Evolutionary conservation across 1,140 invertebrate genomes (phyloP).

Genomic region (Drosophila nebulosa): DNA sequence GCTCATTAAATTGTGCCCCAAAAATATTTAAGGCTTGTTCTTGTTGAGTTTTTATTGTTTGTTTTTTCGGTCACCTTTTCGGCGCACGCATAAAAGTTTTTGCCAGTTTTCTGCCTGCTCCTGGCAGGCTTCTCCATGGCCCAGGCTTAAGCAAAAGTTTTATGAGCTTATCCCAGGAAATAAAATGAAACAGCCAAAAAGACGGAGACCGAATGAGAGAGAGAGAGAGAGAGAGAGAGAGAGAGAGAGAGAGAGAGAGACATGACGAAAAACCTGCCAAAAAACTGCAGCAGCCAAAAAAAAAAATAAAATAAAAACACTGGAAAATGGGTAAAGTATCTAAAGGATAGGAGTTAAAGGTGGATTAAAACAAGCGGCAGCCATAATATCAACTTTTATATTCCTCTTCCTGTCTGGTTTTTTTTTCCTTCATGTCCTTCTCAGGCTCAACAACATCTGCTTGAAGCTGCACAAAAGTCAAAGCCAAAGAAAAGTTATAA

Average conservation of each 20-base stretch:
- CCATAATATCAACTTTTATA: conserved; percentile 16
- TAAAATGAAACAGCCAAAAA: conserved; percentile 13
- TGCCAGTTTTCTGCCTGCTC: background rate
- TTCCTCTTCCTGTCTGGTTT: background rate
- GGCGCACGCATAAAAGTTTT: conserved; percentile 62
- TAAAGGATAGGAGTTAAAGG: background rate
- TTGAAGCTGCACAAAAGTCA: conserved; percentile 13
- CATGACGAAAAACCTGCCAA: conserved; percentile 63
- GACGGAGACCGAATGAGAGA: no score
- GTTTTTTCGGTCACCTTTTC: conserved; percentile 41
- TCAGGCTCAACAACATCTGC: conserved; percentile 12
- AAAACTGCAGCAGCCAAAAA: conserved; percentile 44
- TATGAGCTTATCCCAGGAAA: conserved; percentile 63
- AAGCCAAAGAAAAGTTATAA: conserved; percentile 61
- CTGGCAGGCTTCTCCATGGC: background rate
- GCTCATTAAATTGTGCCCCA: conserved; percentile 51
- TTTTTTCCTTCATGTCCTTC: background rate
- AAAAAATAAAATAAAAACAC: conserved; percentile 16
- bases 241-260: conserved; percentile 17
- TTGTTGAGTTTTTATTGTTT: conserved; percentile 11
- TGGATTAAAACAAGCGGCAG: conserved; percentile 36
- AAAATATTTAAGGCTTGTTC: background rate
- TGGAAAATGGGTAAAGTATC: background rate
- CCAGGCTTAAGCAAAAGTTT: conserved; percentile 59
- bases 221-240: conserved; percentile 22